Conservation (phyloP, 2,888 invertebrate species). For the Metacarcinus magister region DNA sequence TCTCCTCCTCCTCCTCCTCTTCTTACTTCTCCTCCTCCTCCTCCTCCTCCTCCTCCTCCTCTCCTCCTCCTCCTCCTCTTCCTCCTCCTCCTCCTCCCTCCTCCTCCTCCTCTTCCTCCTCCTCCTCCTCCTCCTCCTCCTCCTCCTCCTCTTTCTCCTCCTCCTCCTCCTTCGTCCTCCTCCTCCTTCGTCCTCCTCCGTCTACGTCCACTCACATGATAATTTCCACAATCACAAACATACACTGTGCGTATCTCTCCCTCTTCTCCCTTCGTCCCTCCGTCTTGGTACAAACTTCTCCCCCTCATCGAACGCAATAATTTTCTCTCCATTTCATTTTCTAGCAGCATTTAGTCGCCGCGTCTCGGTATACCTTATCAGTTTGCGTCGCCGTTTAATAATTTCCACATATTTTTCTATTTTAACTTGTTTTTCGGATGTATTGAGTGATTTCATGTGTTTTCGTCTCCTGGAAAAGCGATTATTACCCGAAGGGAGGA, state of each 20-base stretch:
- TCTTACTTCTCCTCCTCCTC: not conserved
- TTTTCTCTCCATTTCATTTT: not conserved
- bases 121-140: not conserved
- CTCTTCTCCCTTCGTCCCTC: constrained; percentile 37
- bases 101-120: not conserved
- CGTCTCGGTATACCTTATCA: not conserved
- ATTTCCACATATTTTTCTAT: not conserved
- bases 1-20: not conserved
- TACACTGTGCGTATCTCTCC: not conserved
- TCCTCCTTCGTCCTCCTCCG: not conserved
- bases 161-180: not conserved
- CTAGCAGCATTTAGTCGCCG: not conserved
- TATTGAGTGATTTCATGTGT: not conserved
- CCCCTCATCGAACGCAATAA: not conserved
- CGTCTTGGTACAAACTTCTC: not conserved
- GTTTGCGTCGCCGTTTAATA: not conserved
- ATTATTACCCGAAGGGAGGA: constrained; percentile 15
- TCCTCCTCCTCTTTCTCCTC: not conserved
- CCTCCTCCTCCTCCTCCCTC: not conserved
- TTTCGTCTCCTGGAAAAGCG: not conserved
- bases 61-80: not conserved
- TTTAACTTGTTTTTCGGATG: not conserved
- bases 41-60: not conserved
- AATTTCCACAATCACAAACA: not conserved
- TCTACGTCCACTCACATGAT: not conserved